These are phyloP conservation scores for Pseudorhiza aurosa DNA, from an alignment of 30 jellyfish, hydroid and myxozoan species.

Conservation along the genomic window DNA sequence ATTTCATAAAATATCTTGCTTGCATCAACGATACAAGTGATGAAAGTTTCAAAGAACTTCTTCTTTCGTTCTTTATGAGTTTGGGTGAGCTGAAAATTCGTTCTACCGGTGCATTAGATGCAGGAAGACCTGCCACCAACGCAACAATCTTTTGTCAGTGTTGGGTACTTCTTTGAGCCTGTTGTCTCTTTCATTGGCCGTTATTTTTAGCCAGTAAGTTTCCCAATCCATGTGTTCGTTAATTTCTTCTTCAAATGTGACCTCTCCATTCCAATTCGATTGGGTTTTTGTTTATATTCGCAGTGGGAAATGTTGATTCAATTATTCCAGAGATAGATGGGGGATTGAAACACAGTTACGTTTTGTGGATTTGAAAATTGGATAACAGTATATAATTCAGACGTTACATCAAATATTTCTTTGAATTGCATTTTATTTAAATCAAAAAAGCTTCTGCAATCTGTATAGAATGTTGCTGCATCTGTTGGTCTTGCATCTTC, in stretches of 20 bases:
- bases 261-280: slow-evolving; percentile 68
- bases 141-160: slow-evolving; percentile 27
- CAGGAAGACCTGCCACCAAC: slow-evolving; percentile 28
- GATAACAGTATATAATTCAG: slow-evolving; percentile 15
- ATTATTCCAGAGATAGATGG: slow-evolving; percentile 21
- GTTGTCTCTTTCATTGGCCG: background rate
- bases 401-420: slow-evolving; percentile 31
- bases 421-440: slow-evolving; percentile 15
- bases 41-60: slow-evolving; percentile 37
- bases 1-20: slow-evolving; percentile 25
- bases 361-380: slow-evolving; percentile 15
- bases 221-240: background rate
- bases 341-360: too few relatives aligned
- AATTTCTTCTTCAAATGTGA: slow-evolving; percentile 17
- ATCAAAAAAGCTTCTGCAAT: slow-evolving; percentile 27
- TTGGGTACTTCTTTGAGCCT: slow-evolving; percentile 43
- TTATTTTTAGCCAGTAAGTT: slow-evolving; percentile 44
- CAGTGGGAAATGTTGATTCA: slow-evolving; percentile 9
- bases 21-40: slow-evolving; percentile 68
- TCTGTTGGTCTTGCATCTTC: slow-evolving; percentile 2
- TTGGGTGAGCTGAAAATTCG: slow-evolving; percentile 34
- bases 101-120: slow-evolving; percentile 57
- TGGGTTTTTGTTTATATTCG: background rate
- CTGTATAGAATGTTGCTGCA: background rate
- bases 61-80: slow-evolving; percentile 29